Conservation (phyloP, 2,797 vertebrate species). For the Micromesistius poutassou region DNA sequence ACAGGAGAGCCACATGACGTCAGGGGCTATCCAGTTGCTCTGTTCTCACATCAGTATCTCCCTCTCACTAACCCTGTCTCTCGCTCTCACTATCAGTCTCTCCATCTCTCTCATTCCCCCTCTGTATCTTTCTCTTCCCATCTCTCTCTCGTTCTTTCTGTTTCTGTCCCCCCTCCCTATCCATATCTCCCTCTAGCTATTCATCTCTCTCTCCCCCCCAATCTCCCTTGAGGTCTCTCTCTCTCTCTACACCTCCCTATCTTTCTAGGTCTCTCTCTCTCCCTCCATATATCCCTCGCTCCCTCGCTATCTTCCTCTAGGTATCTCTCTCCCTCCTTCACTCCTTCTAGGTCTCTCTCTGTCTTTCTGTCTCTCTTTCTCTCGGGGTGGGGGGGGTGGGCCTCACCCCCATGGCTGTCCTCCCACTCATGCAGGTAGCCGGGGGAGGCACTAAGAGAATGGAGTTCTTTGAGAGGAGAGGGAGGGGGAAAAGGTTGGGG, state of each 20-base stretch:
- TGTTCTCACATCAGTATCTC: conserved; percentile 35
- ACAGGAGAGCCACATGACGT: conserved; percentile 55
- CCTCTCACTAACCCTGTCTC: conserved; percentile 1
- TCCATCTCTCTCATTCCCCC: not conserved
- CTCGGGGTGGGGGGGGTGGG: conserved; percentile 52
- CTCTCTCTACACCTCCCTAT: not conserved
- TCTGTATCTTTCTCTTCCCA: not conserved
- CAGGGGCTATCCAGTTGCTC: conserved; percentile 58
- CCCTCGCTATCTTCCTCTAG: conserved; percentile 2
- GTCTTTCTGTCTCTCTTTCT: conserved; percentile 7
- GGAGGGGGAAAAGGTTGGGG: conserved; percentile 17
- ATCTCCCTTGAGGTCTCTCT: not conserved
- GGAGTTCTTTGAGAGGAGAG: conserved; percentile 56
- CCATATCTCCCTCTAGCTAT: not conserved
- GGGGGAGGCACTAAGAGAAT: conserved; percentile 48
- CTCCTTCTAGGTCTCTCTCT: conserved; percentile 18
- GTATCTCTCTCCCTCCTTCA: not conserved
- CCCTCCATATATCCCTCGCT: not conserved
- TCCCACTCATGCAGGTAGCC: conserved; percentile 62
- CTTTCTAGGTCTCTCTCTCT: conserved; percentile 2
- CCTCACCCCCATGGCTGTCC: conserved; percentile 60
- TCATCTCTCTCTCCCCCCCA: not conserved
- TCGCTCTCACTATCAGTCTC: not conserved
- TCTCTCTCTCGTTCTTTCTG: not conserved
- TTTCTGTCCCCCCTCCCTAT: not conserved